Conservation (phyloP, 2,797 vertebrate genomes). For the Enoplosus armatus region DNA sequence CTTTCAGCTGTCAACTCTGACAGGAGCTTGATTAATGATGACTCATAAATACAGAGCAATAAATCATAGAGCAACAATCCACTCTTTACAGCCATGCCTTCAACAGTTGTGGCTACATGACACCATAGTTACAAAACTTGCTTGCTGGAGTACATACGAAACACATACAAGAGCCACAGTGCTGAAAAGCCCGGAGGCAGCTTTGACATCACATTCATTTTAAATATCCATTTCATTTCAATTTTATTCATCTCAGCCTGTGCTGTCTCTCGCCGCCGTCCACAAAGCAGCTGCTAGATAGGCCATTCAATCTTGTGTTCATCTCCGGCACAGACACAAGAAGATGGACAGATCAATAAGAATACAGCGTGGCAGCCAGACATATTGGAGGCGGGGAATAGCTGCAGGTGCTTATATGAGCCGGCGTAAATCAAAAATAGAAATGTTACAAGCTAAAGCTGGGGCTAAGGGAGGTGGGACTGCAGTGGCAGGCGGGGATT, state of each 20-base stretch:
- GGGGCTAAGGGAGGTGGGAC: conserved; percentile 12
- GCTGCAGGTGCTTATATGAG: conserved; percentile 53
- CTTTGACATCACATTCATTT: conserved; percentile 56
- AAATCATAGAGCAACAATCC: not conserved
- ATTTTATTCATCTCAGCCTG: conserved; percentile 41
- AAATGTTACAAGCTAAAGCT: conserved; percentile 36
- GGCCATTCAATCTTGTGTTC: conserved; percentile 71
- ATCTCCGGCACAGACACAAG: conserved; percentile 47
- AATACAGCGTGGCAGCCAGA: conserved; percentile 51
- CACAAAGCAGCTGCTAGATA: conserved; percentile 65
- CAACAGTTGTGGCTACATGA: conserved; percentile 24
- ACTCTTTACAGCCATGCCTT: not conserved
- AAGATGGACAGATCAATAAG: conserved; percentile 79
- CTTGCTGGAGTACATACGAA: conserved; percentile 15
- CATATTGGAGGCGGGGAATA: conserved; percentile 34
- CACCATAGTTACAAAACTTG: conserved; percentile 36
- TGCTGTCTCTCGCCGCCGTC: conserved; percentile 30
- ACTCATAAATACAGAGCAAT: conserved; percentile 25
- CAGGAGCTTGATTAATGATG: too few species aligned
- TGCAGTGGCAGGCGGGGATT: not conserved
- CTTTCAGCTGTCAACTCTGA: conserved; percentile 12
- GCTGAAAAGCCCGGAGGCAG: conserved; percentile 35
- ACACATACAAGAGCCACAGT: conserved; percentile 7
- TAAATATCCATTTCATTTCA: conserved; percentile 71
- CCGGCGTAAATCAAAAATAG: conserved; percentile 61